Evolutionary conservation across 2,797 vertebrate genomes (phyloP).

Genomic region (Enteromius argenteus): DNA sequence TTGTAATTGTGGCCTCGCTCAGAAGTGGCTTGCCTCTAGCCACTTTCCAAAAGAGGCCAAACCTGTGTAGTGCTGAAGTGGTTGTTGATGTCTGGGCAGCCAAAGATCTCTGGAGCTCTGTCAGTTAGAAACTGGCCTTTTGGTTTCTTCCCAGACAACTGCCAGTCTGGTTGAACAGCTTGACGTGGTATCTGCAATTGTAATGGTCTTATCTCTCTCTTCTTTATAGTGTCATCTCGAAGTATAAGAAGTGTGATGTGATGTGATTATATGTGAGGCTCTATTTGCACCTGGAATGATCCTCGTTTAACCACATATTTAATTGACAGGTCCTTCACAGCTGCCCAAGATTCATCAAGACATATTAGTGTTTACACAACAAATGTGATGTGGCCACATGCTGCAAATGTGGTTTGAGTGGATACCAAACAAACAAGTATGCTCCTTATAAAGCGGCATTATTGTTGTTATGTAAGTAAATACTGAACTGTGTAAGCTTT

Average conservation of each 20-base stretch:
- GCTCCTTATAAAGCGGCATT: background rate
- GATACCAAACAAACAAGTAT: background rate
- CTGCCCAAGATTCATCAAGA: background rate
- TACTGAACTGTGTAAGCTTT: background rate
- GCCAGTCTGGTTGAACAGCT: background rate
- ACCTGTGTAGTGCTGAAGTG: constrained; percentile 15
- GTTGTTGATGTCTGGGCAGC: constrained; percentile 4
- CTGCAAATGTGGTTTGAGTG: background rate
- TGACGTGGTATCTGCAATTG: background rate
- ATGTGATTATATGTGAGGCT: background rate
- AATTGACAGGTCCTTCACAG: background rate
- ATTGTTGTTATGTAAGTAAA: background rate
- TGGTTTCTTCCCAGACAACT: background rate
- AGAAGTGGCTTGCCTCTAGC: constrained; percentile 2
- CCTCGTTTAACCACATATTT: background rate
- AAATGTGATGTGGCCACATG: background rate
- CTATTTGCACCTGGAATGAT: background rate
- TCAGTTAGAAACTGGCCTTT: background rate
- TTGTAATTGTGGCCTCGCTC: background rate
- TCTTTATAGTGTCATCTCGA: background rate
- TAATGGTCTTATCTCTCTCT: background rate
- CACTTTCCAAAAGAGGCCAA: constrained; percentile 1
- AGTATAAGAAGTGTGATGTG: background rate
- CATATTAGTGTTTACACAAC: constrained; percentile 5
- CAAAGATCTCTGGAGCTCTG: background rate